Percentiles rank a stretch among this genome's conserved stretches.
Evolutionary conservation across 2,888 invertebrate genomes (phyloP).

Genomic region (Plusia festucae): DNA sequence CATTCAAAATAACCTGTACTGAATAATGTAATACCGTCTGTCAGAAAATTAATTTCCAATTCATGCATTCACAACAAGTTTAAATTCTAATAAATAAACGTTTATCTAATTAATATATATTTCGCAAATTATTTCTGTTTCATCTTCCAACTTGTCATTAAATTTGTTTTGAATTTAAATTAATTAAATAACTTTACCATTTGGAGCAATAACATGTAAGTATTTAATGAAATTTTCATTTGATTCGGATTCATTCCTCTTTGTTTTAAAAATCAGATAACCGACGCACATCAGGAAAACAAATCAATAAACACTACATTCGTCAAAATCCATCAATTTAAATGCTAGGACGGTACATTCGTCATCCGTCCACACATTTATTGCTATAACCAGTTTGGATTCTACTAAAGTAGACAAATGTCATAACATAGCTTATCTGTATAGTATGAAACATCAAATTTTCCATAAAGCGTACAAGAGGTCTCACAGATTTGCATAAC

Average conservation of each 20-base stretch:
- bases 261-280: neutral
- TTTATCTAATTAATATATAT: neutral
- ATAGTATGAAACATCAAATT: slow-evolving; percentile 54
- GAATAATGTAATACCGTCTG: slow-evolving; percentile 15
- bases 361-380: slow-evolving; percentile 18
- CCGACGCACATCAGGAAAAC: slow-evolving; percentile 4
- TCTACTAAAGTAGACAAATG: neutral
- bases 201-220: neutral
- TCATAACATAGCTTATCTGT: slow-evolving; percentile 7
- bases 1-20: slow-evolving; percentile 16
- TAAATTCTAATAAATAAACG: slow-evolving; percentile 10
- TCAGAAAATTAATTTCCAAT: slow-evolving; percentile 24
- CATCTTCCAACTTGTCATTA: neutral
- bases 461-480: slow-evolving; percentile 67
- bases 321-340: slow-evolving; percentile 40
- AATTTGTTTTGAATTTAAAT: neutral
- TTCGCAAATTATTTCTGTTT: neutral
- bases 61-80: slow-evolving; percentile 21
- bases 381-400: slow-evolving; percentile 11
- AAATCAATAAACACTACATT: slow-evolving; percentile 29
- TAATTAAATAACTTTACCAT: neutral
- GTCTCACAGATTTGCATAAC: slow-evolving; percentile 81
- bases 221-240: too few relatives aligned
- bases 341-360: slow-evolving; percentile 34
- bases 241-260: too few relatives aligned